phyloP scores from a whole-genome alignment of 1,140 invertebrate genomes.

The Drosophila suzukii region DNA sequence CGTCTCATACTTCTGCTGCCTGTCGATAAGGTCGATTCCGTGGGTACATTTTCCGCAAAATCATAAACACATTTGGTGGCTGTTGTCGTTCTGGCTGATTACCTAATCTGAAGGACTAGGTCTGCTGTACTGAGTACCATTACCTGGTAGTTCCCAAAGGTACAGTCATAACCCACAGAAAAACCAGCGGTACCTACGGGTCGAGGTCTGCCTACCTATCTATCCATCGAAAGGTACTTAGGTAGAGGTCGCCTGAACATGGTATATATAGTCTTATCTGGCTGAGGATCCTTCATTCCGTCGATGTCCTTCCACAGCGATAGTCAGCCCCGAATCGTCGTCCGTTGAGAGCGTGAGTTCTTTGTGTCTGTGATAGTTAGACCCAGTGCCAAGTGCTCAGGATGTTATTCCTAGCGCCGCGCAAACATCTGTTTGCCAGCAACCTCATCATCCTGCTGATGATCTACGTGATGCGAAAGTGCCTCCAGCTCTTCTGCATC shows the following conservation, averaged over 20 bases:
- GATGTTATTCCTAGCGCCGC: constrained; percentile 75
- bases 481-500: constrained; percentile 73
- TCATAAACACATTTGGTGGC: constrained; percentile 68
- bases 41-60: constrained; percentile 67
- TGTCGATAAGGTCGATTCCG: constrained; percentile 45
- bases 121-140: constrained; percentile 19
- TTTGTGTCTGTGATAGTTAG: constrained; percentile 64
- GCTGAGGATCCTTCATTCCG: constrained; percentile 54
- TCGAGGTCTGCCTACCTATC: constrained; percentile 39
- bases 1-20: constrained; percentile 14
- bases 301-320: constrained; percentile 49
- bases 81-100: constrained; percentile 36
- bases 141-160: constrained; percentile 15
- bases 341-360: constrained; percentile 25
- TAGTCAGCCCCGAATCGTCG: constrained; percentile 17
- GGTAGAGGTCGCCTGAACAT: constrained; percentile 10
- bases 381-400: constrained; percentile 48
- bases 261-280: constrained; percentile 36
- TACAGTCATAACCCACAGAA: constrained; percentile 21
- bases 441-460: constrained; percentile 71
- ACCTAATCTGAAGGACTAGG: constrained; percentile 65
- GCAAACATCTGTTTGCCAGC: constrained; percentile 76
- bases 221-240: constrained; percentile 1
- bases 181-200: constrained; percentile 19
- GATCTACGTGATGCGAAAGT: constrained; percentile 75